Conservation (phyloP, 2,888 invertebrate species). For the Athalia cordata region DNA sequence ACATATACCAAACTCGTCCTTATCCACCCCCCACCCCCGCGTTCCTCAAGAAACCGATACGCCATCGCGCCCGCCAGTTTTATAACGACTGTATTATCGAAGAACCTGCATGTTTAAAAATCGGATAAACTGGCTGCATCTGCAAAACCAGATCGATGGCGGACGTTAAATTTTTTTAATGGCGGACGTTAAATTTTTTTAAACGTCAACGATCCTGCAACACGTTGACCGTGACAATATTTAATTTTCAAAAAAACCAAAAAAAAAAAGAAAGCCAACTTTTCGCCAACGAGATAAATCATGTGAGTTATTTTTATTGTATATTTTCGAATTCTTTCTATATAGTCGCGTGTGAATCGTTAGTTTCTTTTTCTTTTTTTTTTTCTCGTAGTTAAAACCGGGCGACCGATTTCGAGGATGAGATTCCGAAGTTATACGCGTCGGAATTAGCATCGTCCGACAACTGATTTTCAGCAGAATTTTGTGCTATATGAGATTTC, state of each 20-base stretch:
- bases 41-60: neutral
- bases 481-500: neutral
- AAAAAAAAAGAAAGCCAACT: neutral
- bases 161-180: conserved; percentile 39
- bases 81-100: conserved; percentile 65
- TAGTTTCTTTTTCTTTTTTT: too few species aligned
- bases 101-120: conserved; percentile 44
- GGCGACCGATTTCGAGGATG: neutral
- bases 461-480: neutral
- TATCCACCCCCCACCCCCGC: neutral
- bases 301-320: neutral
- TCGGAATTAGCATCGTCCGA: conserved; percentile 34
- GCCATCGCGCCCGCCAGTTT: conserved; percentile 40
- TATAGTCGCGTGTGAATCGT: too few species aligned
- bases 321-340: too few species aligned
- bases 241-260: conserved; percentile 29
- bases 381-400: too few species aligned
- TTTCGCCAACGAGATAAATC: neutral
- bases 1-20: neutral
- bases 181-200: conserved; percentile 32
- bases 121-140: conserved; percentile 41
- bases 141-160: conserved; percentile 32
- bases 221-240: conserved; percentile 35
- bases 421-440: neutral
- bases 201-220: conserved; percentile 40